These are phyloP conservation scores for Diplodus puntazzo DNA, from an alignment of 2,797 vertebrate species.

Conservation along the genomic window DNA sequence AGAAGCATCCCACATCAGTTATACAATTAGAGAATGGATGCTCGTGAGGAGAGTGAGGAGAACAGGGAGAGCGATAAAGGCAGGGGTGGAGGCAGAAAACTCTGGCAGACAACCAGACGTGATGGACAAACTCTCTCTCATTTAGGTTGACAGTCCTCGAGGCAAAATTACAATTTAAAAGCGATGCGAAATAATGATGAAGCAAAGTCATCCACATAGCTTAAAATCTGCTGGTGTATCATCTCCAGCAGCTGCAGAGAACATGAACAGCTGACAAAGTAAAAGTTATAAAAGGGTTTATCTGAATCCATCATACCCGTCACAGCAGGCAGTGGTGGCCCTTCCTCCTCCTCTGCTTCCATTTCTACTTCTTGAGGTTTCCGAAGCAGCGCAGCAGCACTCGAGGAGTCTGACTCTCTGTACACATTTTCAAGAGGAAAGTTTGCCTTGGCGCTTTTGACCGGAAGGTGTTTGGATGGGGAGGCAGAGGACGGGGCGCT, in stretches of 20 bases:
- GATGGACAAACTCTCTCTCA: neutral
- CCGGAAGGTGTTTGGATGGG: slow-evolving; percentile 51
- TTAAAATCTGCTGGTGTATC: neutral
- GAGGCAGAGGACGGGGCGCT: slow-evolving; percentile 40
- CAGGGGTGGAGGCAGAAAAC: neutral
- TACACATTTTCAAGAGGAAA: slow-evolving; percentile 48
- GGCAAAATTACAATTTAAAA: slow-evolving; percentile 3
- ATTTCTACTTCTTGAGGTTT: slow-evolving; percentile 74
- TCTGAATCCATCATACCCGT: slow-evolving; percentile 69
- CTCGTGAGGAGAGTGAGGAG: neutral
- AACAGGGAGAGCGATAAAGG: slow-evolving; percentile 1
- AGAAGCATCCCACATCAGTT: slow-evolving; percentile 48
- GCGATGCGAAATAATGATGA: neutral
- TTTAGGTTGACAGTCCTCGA: slow-evolving; percentile 11
- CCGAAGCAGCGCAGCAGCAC: slow-evolving; percentile 24
- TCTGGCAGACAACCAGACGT: slow-evolving; percentile 40
- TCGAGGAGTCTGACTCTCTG: slow-evolving; percentile 34
- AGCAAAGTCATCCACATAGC: neutral
- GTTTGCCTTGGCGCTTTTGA: slow-evolving; percentile 43
- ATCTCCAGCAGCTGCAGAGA: slow-evolving; percentile 12
- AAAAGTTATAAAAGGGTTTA: slow-evolving; percentile 9
- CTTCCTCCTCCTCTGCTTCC: slow-evolving; percentile 65
- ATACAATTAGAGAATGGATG: slow-evolving; percentile 37
- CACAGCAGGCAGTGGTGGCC: slow-evolving; percentile 48
- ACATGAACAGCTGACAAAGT: neutral